phyloP scores from a whole-genome alignment of 1,140 invertebrate species.

The Halictus rubicundus region DNA sequence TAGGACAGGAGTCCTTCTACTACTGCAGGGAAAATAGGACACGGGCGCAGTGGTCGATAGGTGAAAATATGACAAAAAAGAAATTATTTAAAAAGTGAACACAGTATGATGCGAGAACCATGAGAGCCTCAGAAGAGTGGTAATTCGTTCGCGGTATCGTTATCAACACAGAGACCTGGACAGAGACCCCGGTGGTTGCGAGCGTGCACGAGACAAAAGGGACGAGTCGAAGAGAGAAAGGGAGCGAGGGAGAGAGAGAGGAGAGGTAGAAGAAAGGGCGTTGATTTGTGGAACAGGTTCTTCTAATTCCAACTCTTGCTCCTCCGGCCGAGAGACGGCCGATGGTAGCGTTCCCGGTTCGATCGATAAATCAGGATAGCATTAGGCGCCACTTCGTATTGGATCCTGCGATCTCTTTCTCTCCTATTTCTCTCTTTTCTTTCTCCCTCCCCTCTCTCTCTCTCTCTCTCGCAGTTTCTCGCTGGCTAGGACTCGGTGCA shows the following conservation, averaged over 20 bases:
- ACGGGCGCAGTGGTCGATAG: too few relatives aligned
- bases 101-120: too few relatives aligned
- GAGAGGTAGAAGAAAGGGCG: constrained; percentile 26
- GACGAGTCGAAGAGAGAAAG: constrained; percentile 29
- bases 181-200: background rate
- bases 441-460: too few relatives aligned
- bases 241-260: background rate
- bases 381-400: constrained; percentile 71
- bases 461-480: too few relatives aligned
- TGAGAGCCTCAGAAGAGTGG: background rate
- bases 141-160: background rate
- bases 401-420: constrained; percentile 55
- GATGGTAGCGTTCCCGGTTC: constrained; percentile 41
- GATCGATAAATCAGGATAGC: constrained; percentile 75
- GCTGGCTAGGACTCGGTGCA: too few relatives aligned
- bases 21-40: too few relatives aligned
- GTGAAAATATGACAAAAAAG: too few relatives aligned
- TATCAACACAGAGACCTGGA: background rate
- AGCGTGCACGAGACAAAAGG: constrained; percentile 10
- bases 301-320: constrained; percentile 42
- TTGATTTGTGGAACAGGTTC: constrained; percentile 62
- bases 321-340: constrained; percentile 19
- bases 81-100: too few relatives aligned
- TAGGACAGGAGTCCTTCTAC: too few relatives aligned
- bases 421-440: background rate